Base-by-base conservation (phyloP, 2,113 vertebrate species). In the Papio anubis region DNA sequence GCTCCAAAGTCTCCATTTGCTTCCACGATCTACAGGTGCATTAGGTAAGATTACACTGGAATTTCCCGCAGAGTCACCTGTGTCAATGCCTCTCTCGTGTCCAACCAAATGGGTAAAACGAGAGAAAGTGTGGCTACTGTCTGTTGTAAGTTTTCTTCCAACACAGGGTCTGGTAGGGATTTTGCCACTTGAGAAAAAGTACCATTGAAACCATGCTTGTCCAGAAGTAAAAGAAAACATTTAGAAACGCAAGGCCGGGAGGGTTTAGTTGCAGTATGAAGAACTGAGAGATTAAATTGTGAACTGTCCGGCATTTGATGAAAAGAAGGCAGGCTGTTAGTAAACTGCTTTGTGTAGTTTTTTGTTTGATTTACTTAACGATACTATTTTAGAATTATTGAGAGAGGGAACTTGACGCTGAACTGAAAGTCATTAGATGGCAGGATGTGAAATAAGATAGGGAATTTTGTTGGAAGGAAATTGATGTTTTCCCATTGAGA, bases 381-480 rank as follows among this genome's bases (percentile, higher is more conserved):
- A 16, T 45, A 23, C 30, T 13, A 8, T 64, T 87, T 85, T 45
- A 81, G 76, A 25, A 11, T 68, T 83, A 76, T 50, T 88, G 79
- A 55, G 64, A 55, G 68, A 50, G 30, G 35, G 59, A 86, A 43
- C 50, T 91, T 30, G 64, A 93, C 12, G 45, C 55, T 76, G 64
- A 57, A 35, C 50, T 25, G 20, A 7, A 64, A 0, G 64, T 94
- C 97, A 78, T 97, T 48, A 89, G 97, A 75, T 89, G 97, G 96
- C 98, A 97, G 95, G 27, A 76, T 17, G 92, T 95, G 70, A 97
- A 88, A 25, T 13, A 43, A 50, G 48, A 76, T 78, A 61, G 2
- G 11, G 3, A 0, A 2, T 88, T 14, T 6, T 43, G 0, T 10
- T 66, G 68, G 14, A 12, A 23, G 27, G 35, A 75, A 75, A 25